These are phyloP conservation scores for Yasuhikotakia modesta DNA, from an alignment of 2,797 vertebrate species.

Conservation along the genomic window DNA sequence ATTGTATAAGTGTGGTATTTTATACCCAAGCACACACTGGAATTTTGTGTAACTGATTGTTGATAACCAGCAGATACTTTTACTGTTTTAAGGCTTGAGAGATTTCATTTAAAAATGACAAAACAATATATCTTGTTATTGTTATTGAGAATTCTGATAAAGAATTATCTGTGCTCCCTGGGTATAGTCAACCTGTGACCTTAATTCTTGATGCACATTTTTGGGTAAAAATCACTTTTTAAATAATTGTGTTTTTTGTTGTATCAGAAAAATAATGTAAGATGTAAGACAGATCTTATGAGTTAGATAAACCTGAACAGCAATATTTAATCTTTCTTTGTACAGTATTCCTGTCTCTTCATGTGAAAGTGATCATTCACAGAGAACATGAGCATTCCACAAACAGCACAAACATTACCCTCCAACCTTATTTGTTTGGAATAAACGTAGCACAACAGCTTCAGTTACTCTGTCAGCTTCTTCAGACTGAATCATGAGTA, in stretches of 20 bases:
- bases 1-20: background rate
- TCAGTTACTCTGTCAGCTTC: background rate
- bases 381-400: background rate
- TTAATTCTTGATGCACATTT: too few relatives aligned
- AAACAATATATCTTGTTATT: too few relatives aligned
- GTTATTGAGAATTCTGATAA: too few relatives aligned
- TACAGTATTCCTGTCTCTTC: background rate
- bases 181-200: too few relatives aligned
- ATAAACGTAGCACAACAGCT: background rate
- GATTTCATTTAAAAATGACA: too few relatives aligned
- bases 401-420: background rate
- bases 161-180: too few relatives aligned
- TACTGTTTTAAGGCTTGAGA: too few relatives aligned
- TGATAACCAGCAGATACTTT: too few relatives aligned
- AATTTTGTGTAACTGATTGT: background rate
- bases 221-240: too few relatives aligned
- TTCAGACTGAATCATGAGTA: background rate
- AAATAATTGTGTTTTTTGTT: background rate
- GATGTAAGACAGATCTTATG: background rate
- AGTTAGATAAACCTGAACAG: too few relatives aligned
- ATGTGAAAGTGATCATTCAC: background rate
- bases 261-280: background rate
- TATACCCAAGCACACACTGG: background rate
- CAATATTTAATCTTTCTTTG: background rate
- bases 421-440: background rate